Evolutionary conservation across 2,113 vertebrate genomes (phyloP).

Genomic region (Xenopus laevis): DNA sequence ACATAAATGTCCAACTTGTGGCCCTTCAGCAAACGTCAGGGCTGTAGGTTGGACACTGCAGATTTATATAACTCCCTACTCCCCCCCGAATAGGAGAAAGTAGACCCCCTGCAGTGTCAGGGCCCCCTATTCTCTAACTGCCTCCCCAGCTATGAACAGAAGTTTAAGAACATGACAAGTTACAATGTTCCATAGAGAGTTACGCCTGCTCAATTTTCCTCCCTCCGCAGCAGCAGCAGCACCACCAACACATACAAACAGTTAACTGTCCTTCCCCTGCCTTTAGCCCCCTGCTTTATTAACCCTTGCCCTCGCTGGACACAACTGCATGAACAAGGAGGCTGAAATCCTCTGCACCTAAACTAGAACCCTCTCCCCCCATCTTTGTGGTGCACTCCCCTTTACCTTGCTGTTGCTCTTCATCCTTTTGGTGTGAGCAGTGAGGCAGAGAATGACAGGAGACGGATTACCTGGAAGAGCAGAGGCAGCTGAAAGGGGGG

Average conservation of each 20-base stretch:
- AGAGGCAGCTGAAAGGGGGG: conserved; percentile 2
- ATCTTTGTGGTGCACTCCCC: conserved; percentile 7
- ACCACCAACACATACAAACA: conserved; percentile 6
- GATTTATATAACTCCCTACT: too few relatives aligned
- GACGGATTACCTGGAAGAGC: conserved; percentile 7
- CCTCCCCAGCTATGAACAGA: too few relatives aligned
- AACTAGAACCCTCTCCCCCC: conserved; percentile 5
- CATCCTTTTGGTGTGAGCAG: conserved; percentile 21
- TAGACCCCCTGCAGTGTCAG: too few relatives aligned
- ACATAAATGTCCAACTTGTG: too few relatives aligned
- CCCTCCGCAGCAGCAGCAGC: background rate
- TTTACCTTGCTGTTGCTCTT: conserved; percentile 20
- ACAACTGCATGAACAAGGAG: background rate
- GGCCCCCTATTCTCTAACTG: too few relatives aligned
- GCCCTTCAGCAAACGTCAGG: too few relatives aligned
- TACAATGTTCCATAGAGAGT: background rate
- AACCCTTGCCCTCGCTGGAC: conserved; percentile 15
- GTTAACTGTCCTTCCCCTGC: background rate
- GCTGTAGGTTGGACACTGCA: too few relatives aligned
- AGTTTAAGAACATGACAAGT: background rate
- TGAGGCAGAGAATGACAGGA: background rate
- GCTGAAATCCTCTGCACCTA: conserved; percentile 2
- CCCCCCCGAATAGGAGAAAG: too few relatives aligned
- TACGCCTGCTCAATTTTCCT: background rate
- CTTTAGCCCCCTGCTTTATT: conserved; percentile 1